A percentile compares a stretch with the other conserved stretches of the same genome.
Evolutionary conservation across 1,140 invertebrate genomes (phyloP).

Genomic region (Atta texana): DNA sequence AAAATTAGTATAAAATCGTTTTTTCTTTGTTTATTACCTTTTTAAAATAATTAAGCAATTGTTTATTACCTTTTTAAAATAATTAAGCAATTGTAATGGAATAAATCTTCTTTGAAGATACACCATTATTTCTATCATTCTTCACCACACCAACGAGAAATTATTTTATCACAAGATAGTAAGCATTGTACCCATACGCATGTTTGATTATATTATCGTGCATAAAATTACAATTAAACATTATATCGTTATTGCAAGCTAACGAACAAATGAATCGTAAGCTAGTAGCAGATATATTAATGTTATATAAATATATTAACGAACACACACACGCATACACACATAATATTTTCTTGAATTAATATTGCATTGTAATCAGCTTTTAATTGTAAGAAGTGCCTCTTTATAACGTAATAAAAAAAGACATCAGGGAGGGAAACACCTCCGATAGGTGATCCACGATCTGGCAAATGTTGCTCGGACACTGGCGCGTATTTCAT

Average conservation of each 20-base stretch:
- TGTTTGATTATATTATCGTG: slow-evolving; percentile 19
- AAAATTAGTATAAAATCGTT: background rate
- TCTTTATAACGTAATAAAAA: background rate
- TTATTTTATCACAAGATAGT: slow-evolving; percentile 55
- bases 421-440: background rate
- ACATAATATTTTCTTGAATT: background rate
- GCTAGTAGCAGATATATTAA: background rate
- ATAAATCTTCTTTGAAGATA: slow-evolving; percentile 78
- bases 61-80: slow-evolving; percentile 82
- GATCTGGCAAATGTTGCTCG: slow-evolving; percentile 29
- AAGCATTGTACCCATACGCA: slow-evolving; percentile 3
- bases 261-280: background rate
- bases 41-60: slow-evolving; percentile 81
- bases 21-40: slow-evolving; percentile 74
- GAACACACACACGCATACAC: background rate
- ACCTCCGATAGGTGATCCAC: background rate
- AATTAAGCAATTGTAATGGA: slow-evolving; percentile 76
- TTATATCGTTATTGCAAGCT: slow-evolving; percentile 8
- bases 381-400: slow-evolving; percentile 22
- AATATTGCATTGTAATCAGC: slow-evolving; percentile 1
- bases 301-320: background rate
- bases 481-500: slow-evolving; percentile 48
- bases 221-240: slow-evolving; percentile 7
- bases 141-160: background rate
- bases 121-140: slow-evolving; percentile 73